phyloP scores from a whole-genome alignment of 2,113 vertebrate genomes.

The Triplophysa siluroides region DNA sequence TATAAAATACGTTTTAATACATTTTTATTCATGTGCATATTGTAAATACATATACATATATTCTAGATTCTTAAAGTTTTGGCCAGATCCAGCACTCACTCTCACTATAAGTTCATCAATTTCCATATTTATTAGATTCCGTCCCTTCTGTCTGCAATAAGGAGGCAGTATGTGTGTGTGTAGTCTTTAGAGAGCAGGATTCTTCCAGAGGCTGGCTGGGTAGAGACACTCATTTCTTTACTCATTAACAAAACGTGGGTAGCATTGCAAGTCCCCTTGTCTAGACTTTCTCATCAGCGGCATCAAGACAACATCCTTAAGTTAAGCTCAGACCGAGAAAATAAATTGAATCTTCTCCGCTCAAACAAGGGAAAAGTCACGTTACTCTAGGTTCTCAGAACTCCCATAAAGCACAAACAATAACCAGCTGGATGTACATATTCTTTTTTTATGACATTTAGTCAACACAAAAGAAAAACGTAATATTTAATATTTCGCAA shows the following conservation, averaged over 20 bases:
- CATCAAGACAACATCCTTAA: slow-evolving; percentile 11
- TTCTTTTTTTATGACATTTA: no score
- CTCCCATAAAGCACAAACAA: background rate
- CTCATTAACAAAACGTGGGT: slow-evolving; percentile 70
- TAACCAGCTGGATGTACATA: no score
- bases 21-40: no score
- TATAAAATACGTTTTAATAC: no score
- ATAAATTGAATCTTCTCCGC: background rate
- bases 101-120: slow-evolving; percentile 33
- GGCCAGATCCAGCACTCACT: background rate
- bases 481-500: no score
- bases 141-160: slow-evolving; percentile 46
- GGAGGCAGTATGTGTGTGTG: background rate
- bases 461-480: no score
- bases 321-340: background rate
- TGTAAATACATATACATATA: no score
- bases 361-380: background rate
- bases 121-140: slow-evolving; percentile 50
- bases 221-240: slow-evolving; percentile 54
- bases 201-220: slow-evolving; percentile 41
- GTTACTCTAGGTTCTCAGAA: background rate
- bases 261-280: slow-evolving; percentile 71
- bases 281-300: slow-evolving; percentile 54
- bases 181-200: slow-evolving; percentile 12
- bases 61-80: slow-evolving; percentile 1